phyloP scores from a whole-genome alignment of 37 sponge, comb jelly and placozoan genomes.

The Aplysina aerophoba region DNA sequence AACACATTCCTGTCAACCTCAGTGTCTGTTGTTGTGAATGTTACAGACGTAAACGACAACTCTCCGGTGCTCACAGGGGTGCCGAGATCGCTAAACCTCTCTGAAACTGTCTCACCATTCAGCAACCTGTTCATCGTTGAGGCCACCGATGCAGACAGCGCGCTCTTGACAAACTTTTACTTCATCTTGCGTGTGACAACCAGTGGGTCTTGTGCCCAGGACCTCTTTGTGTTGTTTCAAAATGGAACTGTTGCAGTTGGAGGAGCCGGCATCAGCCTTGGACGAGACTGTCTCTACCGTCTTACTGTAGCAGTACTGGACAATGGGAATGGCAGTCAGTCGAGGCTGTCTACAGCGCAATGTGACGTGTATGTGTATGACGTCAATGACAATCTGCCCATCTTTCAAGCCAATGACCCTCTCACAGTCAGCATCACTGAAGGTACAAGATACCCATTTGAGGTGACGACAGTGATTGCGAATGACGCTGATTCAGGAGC shows the following conservation, averaged over 20 bases:
- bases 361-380: not conserved
- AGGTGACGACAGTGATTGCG: conserved; percentile 28
- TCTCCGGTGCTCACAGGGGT: conserved; percentile 39
- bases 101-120: no score
- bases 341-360: not conserved
- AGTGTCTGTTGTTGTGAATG: conserved; percentile 41
- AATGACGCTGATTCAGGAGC: conserved; percentile 60
- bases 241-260: not conserved
- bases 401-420: not conserved
- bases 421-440: not conserved
- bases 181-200: not conserved
- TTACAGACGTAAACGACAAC: conserved; percentile 73
- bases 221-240: not conserved
- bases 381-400: not conserved
- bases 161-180: not conserved
- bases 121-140: not conserved
- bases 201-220: not conserved
- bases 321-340: conserved; percentile 3
- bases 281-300: not conserved
- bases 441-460: no score
- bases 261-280: not conserved
- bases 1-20: not conserved
- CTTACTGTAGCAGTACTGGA: not conserved
- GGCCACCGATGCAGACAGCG: conserved; percentile 11
- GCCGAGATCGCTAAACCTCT: not conserved